Conservation (phyloP, 2,113 vertebrate genomes). For the Etheostoma cragini region DNA sequence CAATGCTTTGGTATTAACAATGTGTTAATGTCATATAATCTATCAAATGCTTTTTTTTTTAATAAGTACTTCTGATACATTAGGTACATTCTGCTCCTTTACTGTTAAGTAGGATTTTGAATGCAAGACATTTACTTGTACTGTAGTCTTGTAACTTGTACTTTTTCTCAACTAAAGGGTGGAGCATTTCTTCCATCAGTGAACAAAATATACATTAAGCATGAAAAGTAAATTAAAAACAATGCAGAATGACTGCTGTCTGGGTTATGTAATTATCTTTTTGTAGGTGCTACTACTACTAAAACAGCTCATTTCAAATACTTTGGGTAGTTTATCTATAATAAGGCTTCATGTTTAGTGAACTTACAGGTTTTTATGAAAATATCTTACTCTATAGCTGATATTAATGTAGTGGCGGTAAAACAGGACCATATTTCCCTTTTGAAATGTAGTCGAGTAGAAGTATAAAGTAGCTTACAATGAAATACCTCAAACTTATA, state of each 20-base stretch:
- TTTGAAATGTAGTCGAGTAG: neutral
- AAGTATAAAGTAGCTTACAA: neutral
- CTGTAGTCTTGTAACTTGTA: neutral
- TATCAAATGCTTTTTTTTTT: neutral
- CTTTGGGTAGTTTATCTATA: neutral
- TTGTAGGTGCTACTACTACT: too few relatives aligned
- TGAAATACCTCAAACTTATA: neutral
- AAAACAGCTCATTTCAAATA: neutral
- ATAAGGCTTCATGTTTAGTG: neutral
- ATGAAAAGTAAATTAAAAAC: neutral
- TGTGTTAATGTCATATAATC: neutral
- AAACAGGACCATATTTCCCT: neutral
- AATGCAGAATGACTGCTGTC: neutral
- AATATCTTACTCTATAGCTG: neutral
- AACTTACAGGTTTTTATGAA: neutral
- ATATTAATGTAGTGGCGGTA: neutral
- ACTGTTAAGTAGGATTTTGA: neutral
- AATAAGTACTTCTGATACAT: neutral
- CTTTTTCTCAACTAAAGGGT: neutral
- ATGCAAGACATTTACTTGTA: neutral
- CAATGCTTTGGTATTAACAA: neutral
- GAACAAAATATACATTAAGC: neutral
- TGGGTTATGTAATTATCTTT: neutral
- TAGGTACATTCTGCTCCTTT: neutral
- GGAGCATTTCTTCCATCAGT: neutral